These are phyloP conservation scores for Eupeodes luniger DNA, from an alignment of 2,888 invertebrate species.

Conservation along the genomic window DNA sequence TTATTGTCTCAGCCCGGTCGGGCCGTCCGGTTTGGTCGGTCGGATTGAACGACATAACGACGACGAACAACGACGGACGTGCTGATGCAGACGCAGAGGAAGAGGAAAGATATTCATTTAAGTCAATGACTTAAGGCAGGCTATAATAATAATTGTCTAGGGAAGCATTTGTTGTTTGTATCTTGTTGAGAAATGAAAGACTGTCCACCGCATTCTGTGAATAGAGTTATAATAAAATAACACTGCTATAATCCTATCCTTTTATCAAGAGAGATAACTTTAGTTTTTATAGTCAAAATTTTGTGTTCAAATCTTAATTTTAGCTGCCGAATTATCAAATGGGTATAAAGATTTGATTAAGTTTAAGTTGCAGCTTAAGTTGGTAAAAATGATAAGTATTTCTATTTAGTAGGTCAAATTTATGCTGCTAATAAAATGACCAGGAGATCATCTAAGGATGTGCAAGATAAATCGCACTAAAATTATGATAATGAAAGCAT, in stretches of 20 bases:
- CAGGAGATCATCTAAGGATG: not conserved
- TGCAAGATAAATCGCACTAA: conserved; percentile 15
- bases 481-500: not conserved
- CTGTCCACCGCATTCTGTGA: conserved; percentile 4
- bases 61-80: too few species aligned
- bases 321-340: conserved; percentile 31
- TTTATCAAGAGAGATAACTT: conserved; percentile 15
- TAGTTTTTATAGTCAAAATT: conserved; percentile 57
- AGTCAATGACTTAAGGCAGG: conserved; percentile 64
- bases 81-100: not conserved
- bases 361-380: not conserved
- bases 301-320: conserved; percentile 35
- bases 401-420: not conserved
- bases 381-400: not conserved
- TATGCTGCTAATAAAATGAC: not conserved
- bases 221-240: conserved; percentile 26
- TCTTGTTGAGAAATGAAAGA: conserved; percentile 48
- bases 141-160: conserved; percentile 40
- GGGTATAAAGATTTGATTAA: conserved; percentile 44
- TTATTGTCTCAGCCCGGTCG: conserved; percentile 2
- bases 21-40: not conserved
- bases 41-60: too few species aligned
- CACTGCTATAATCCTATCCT: conserved; percentile 30
- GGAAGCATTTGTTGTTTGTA: conserved; percentile 13
- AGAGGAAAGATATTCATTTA: conserved; percentile 56